Conservation (phyloP, 1,140 invertebrate species). For the Hypothenemus hampei region DNA sequence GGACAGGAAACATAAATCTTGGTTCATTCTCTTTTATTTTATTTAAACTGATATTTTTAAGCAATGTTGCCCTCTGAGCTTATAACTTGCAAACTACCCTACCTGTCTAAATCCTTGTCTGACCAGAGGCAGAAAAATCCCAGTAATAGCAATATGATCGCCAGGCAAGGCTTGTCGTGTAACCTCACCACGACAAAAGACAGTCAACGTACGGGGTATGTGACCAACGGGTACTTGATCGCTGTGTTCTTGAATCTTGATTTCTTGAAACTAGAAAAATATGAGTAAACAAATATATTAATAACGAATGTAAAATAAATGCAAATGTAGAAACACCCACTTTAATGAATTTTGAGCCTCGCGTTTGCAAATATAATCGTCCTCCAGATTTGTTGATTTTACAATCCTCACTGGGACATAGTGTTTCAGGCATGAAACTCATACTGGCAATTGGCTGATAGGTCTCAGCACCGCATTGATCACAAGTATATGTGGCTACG, state of each 20-base stretch:
- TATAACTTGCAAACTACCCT: too few species aligned
- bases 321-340: not conserved
- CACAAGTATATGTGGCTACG: conserved; percentile 98
- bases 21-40: too few species aligned
- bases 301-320: not conserved
- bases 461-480: conserved; percentile 96
- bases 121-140: conserved; percentile 84
- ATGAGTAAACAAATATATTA: not conserved
- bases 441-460: conserved; percentile 87
- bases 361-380: conserved; percentile 86
- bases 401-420: conserved; percentile 92
- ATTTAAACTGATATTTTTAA: too few species aligned
- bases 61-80: too few species aligned
- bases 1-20: too few species aligned
- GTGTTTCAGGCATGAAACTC: conserved; percentile 83
- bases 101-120: conserved; percentile 75
- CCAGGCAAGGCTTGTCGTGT: conserved; percentile 89
- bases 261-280: conserved; percentile 80
- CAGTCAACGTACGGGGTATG: conserved; percentile 88
- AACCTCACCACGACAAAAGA: conserved; percentile 89
- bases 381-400: conserved; percentile 92
- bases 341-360: conserved; percentile 97
- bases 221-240: conserved; percentile 98
- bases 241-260: conserved; percentile 96
- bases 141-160: conserved; percentile 89